Evolutionary conservation across 1,140 invertebrate species (phyloP), one percentile per base, ranked within the genome.

Genomic region (Bilobella aurantiaca): DNA sequence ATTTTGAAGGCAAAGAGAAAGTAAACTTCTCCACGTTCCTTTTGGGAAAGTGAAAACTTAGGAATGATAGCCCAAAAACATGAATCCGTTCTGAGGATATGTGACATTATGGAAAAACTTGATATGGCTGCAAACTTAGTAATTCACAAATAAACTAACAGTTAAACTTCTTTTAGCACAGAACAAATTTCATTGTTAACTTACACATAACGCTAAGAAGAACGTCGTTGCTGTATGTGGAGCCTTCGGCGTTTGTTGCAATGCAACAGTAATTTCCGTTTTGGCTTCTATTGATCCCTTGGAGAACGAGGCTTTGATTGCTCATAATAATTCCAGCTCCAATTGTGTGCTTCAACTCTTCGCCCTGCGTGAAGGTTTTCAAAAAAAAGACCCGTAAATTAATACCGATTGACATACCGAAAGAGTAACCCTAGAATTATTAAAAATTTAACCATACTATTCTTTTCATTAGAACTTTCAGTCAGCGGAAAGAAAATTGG

Each of bases 271-370:
- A 73, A 62, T 73, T 73, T 62, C 71, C 71, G 30, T 58, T 59
- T 29, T 64, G 63, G 47, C 66, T 69, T 37, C 72, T 37, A n/a
- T 66, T 73, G 21, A 76, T 74, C 42, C 74, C 75, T 66, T 75
- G 73, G n/a, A 77, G 58, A 12, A 75, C 73, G 2, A 76, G 66
- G 61, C 71, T 76, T 69, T 78, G 76, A 64, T 77, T 77, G 66
- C 75, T 76, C 37, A 78, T 74, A 64, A 79, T 79, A 31, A 79
- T 69, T 16, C 78, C 77, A 25, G 71, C 70, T 25, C 71, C 73
- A 29, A 74, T 74, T 42, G 76, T 77, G 28, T 78, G 77, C 63
- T 84, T 83, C 59, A 79, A 46, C 61, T 76, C 75, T 27, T 71
- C 68, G 1, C 75, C 75, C 74, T 75, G 65, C 0, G 64, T 69